Percentiles rank a stretch among this genome's conserved stretches.
Conservation (phyloP, 2,797 vertebrate genomes). For the Rhinella marina region DNA sequence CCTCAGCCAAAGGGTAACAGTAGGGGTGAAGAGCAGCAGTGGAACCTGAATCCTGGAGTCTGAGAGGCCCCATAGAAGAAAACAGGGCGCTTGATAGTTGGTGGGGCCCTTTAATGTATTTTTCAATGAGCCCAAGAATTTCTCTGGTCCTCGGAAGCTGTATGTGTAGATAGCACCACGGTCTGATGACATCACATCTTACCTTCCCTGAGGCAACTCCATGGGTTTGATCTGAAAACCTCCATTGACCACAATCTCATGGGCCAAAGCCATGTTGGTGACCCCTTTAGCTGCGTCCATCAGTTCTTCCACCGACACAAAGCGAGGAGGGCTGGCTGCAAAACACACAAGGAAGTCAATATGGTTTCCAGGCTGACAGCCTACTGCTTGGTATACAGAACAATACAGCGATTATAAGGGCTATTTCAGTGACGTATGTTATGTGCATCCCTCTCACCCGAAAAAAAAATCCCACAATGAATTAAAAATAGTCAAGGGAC, state of each 20-base stretch:
- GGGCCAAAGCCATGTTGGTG: constrained; percentile 93
- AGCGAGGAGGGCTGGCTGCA: constrained; percentile 84
- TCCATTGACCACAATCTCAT: constrained; percentile 91
- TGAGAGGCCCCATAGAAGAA: no score
- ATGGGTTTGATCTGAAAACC: constrained; percentile 86
- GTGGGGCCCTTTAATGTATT: no score
- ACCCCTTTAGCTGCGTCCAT: constrained; percentile 92
- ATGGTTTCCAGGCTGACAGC: not conserved
- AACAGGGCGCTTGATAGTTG: no score
- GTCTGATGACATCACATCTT: constrained; percentile 39
- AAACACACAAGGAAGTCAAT: constrained; percentile 61
- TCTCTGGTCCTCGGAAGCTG: not conserved
- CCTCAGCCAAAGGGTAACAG: no score
- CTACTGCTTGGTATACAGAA: not conserved
- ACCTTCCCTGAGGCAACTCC: constrained; percentile 90
- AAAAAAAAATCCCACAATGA: not conserved
- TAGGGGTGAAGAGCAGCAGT: no score
- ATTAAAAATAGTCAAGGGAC: not conserved
- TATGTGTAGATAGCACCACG: not conserved
- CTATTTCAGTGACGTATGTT: not conserved
- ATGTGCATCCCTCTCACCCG: not conserved
- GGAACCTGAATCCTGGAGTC: no score
- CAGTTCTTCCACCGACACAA: constrained; percentile 88
- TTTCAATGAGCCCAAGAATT: not conserved
- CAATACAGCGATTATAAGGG: not conserved